Conservation (phyloP, 1,140 invertebrate species). For the Ceratosolen fusciceps region DNA sequence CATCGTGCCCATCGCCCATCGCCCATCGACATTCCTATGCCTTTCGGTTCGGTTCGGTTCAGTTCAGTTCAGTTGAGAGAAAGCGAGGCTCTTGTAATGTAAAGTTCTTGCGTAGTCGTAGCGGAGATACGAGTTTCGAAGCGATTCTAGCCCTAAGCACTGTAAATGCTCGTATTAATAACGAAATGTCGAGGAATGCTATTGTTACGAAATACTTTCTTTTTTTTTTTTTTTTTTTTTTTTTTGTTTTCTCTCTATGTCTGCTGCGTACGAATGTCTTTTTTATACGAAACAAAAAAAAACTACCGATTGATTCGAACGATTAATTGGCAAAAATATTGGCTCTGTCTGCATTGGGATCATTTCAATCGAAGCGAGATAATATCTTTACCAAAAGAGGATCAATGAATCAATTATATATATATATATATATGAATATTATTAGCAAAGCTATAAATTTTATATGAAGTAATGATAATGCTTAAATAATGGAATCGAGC, state of each 20-base stretch:
- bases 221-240: too few species aligned
- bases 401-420: too few species aligned
- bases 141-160: conserved; percentile 21
- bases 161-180: conserved; percentile 44
- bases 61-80: too few species aligned
- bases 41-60: too few species aligned
- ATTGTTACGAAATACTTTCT: conserved; percentile 20
- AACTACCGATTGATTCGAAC: conserved; percentile 52
- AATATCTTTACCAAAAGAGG: conserved; percentile 62
- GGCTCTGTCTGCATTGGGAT: conserved; percentile 55
- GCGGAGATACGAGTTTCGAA: background rate
- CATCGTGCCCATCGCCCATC: conserved; percentile 14
- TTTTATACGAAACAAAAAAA: conserved; percentile 40
- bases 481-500: too few species aligned
- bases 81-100: conserved; percentile 46
- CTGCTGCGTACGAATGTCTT: too few species aligned
- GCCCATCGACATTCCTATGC: conserved; percentile 5
- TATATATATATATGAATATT: too few species aligned
- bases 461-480: too few species aligned
- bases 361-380: conserved; percentile 56
- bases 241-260: too few species aligned
- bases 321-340: conserved; percentile 51
- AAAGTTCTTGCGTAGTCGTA: conserved; percentile 28
- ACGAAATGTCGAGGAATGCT: conserved; percentile 29
- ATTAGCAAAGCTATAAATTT: too few species aligned